These are phyloP conservation scores for Cataglyphis albicans DNA, from an alignment of 2,888 invertebrate genomes.

Conservation along the genomic window DNA sequence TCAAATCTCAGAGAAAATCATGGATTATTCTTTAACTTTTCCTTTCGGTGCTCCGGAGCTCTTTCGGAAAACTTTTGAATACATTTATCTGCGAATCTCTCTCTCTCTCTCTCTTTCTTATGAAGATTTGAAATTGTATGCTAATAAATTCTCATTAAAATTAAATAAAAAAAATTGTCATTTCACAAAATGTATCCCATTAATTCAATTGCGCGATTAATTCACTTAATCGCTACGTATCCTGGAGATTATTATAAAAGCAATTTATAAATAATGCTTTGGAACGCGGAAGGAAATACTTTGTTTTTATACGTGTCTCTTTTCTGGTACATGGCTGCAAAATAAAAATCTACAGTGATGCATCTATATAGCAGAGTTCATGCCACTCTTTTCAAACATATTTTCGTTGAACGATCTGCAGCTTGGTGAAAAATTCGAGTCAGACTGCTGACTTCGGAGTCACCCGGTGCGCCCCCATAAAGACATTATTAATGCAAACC, in stretches of 20 bases:
- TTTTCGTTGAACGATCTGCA: constrained; percentile 39
- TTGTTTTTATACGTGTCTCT: not conserved
- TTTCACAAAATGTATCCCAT: not conserved
- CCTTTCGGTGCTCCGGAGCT: constrained; percentile 37
- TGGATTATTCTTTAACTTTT: constrained; percentile 45
- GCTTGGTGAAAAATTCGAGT: constrained; percentile 72
- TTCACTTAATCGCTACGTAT: not conserved
- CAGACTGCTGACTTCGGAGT: constrained; percentile 69
- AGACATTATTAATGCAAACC: constrained; percentile 82
- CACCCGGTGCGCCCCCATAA: constrained; percentile 74
- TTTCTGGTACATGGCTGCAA: not conserved
- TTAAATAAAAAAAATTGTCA: constrained; percentile 1
- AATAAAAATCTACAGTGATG: not conserved
- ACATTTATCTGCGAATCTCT: constrained; percentile 28
- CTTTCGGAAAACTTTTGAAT: constrained; percentile 42
- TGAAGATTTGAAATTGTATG: constrained; percentile 21
- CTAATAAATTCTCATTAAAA: constrained; percentile 31
- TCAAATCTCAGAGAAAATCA: constrained; percentile 48
- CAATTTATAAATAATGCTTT: constrained; percentile 22
- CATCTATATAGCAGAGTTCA: constrained; percentile 13
- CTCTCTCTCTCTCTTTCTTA: not conserved
- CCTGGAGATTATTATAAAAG: constrained; percentile 20
- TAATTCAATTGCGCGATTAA: constrained; percentile 7
- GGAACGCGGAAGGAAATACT: not conserved
- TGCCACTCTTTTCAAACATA: constrained; percentile 53